Base-by-base conservation (phyloP, 2,888 invertebrate species). In the Cephus pulcher region DNA sequence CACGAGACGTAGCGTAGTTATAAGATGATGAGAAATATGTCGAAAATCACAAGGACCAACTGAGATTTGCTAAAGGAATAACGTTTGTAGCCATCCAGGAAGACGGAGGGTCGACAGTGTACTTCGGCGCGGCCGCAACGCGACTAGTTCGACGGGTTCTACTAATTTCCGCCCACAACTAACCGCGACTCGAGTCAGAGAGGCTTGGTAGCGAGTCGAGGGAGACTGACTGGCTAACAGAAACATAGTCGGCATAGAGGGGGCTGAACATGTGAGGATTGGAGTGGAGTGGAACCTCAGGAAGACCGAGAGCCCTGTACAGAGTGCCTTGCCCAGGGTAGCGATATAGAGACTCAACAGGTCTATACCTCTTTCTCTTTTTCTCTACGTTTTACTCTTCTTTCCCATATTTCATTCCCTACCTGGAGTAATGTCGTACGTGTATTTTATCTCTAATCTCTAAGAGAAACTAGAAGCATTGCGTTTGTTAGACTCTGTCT, bases 131-230 rank as follows among this genome's bases (percentile, higher is more conserved):
- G 82, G 82, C 80, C 84, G 80, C 83, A 80, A 84, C 80, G 84
- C 85, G 86, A 89, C 88, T 87, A 88, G 89, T 85, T 86, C 85
- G 86, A 86, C 86, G 85, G 87, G 88, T 88, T 89, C 85, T 87
- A 86, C 86, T 86, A 88, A 88, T 88, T 88, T 89, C 89, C 89
- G 88, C 88, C 88, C 89, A 89, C 89, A 84, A 85, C 83, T 81
- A 82, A 85, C 83, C 78, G 80, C 79, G 74, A 76, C 56, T 56
- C 69, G 74, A 78, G 32, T 11, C 69, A 35, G 81, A 80, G 70
- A 76, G 76, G 76, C 37, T 76, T 56, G 78, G 79, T 71, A 35
- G 74, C 33, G 77, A 75, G 74, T 69, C 40, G 30, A 37, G 34
- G 30, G 73, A 75, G 73, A 76, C 78, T 74, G 76, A 40, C 73